These are phyloP conservation scores for Cyrtodaria siliqua DNA, from an alignment of 2,888 invertebrate genomes.

Conservation along the genomic window DNA sequence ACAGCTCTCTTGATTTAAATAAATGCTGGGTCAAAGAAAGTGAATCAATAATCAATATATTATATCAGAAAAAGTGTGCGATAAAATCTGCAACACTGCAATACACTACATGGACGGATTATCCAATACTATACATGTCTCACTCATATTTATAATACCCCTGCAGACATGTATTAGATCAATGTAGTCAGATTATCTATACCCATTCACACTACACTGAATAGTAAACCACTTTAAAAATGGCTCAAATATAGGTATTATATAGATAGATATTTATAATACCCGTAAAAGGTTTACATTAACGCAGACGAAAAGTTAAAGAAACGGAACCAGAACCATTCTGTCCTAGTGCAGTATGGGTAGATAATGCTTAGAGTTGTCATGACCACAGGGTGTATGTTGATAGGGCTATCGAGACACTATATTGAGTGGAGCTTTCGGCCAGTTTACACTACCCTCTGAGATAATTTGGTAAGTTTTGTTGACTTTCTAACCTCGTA, in stretches of 20 bases:
- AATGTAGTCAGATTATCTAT: background rate
- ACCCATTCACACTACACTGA: slow-evolving; percentile 25
- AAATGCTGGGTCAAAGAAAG: too few relatives aligned
- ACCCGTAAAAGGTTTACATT: slow-evolving; percentile 23
- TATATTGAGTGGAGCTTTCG: slow-evolving; percentile 34
- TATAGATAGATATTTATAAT: slow-evolving; percentile 18
- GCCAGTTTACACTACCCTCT: slow-evolving; percentile 24
- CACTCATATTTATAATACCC: slow-evolving; percentile 2
- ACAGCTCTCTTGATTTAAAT: too few relatives aligned
- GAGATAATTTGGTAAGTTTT: slow-evolving; percentile 54
- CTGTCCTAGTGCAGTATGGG: slow-evolving; percentile 62
- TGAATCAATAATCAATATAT: too few relatives aligned
- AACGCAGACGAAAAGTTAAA: slow-evolving; percentile 38
- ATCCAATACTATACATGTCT: slow-evolving; percentile 12
- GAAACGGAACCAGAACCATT: slow-evolving; percentile 55
- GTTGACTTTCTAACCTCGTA: slow-evolving; percentile 37
- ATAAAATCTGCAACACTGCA: too few relatives aligned
- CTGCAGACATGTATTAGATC: too few relatives aligned
- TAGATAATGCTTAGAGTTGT: slow-evolving; percentile 68
- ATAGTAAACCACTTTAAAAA: slow-evolving; percentile 8
- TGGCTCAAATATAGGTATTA: slow-evolving; percentile 10
- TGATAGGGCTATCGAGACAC: slow-evolving; percentile 59
- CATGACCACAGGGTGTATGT: slow-evolving; percentile 75
- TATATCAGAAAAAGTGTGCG: too few relatives aligned
- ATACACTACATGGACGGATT: background rate